Percentiles rank a stretch among this genome's conserved stretches.
Conservation (phyloP, 2,113 vertebrate genomes). For the Hemibagrus wyckioides region DNA sequence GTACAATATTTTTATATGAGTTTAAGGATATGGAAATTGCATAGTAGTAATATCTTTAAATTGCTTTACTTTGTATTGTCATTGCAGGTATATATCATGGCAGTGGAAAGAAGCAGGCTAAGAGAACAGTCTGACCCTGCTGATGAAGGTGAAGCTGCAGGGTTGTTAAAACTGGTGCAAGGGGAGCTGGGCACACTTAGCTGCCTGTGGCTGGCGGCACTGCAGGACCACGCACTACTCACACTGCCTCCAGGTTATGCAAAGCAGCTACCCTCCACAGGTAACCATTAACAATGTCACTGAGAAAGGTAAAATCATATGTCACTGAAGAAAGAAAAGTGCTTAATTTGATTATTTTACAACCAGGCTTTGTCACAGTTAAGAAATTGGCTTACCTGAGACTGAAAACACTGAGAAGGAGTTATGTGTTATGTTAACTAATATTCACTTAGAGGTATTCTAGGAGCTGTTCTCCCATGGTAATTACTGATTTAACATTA, state of each 20-base stretch:
- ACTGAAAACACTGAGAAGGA: not conserved
- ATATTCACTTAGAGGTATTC: not conserved
- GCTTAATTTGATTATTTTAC: not conserved
- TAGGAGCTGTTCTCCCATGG: not conserved
- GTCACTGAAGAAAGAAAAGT: not conserved
- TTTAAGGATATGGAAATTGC: too few species aligned
- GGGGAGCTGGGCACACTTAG: constrained; percentile 83
- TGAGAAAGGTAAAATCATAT: too few species aligned
- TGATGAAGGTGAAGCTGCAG: not conserved
- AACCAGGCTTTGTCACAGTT: not conserved
- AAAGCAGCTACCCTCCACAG: constrained; percentile 79
- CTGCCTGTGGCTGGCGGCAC: constrained; percentile 86
- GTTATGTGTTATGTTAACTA: not conserved
- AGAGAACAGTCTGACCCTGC: constrained; percentile 53
- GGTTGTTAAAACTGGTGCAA: constrained; percentile 83
- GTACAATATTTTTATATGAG: too few species aligned
- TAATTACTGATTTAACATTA: not conserved
- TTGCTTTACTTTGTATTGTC: not conserved
- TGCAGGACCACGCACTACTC: constrained; percentile 89
- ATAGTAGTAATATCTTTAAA: not conserved
- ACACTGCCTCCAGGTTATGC: constrained; percentile 81
- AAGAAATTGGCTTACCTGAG: not conserved
- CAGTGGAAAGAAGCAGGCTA: constrained; percentile 78
- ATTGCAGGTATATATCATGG: constrained; percentile 88
- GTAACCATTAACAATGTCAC: constrained; percentile 60